A percentile compares a stretch with the other conserved stretches of the same genome.
These are phyloP conservation scores for Chiloscyllium plagiosum DNA, from an alignment of 2,113 vertebrate species.

Conservation along the genomic window DNA sequence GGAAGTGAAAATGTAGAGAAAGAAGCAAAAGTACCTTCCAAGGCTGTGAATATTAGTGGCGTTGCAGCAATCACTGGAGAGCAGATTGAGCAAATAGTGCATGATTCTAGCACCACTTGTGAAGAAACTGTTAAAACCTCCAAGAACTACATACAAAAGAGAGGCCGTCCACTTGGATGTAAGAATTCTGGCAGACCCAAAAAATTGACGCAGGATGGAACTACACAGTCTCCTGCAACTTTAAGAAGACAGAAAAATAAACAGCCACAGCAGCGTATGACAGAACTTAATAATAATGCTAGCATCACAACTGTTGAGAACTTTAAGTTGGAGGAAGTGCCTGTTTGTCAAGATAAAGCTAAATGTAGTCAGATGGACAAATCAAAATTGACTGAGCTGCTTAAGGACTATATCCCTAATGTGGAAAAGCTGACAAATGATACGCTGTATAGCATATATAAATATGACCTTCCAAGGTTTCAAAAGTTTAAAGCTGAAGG, in stretches of 20 bases:
- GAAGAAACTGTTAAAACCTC: neutral
- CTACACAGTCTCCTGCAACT: neutral
- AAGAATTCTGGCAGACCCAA: neutral
- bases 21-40: neutral
- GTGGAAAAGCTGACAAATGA: conserved; percentile 43
- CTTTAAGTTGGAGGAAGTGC: neutral
- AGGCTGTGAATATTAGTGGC: neutral
- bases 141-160: neutral
- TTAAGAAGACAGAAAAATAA: neutral
- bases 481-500: conserved; percentile 57
- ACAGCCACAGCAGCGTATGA: too few species aligned
- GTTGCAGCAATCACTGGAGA: neutral
- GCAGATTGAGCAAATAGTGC: neutral
- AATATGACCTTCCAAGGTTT: conserved; percentile 55
- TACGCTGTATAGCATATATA: conserved; percentile 51
- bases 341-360: conserved; percentile 19
- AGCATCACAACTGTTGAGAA: neutral
- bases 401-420: conserved; percentile 61
- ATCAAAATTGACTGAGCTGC: conserved; percentile 38
- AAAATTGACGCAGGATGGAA: too few species aligned
- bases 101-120: neutral
- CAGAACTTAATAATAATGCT: neutral
- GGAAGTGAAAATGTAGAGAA: too few species aligned
- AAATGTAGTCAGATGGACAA: conserved; percentile 43
- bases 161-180: neutral